These are phyloP conservation scores for Gobiocypris rarus DNA, from an alignment of 2,113 vertebrate genomes.

Conservation along the genomic window DNA sequence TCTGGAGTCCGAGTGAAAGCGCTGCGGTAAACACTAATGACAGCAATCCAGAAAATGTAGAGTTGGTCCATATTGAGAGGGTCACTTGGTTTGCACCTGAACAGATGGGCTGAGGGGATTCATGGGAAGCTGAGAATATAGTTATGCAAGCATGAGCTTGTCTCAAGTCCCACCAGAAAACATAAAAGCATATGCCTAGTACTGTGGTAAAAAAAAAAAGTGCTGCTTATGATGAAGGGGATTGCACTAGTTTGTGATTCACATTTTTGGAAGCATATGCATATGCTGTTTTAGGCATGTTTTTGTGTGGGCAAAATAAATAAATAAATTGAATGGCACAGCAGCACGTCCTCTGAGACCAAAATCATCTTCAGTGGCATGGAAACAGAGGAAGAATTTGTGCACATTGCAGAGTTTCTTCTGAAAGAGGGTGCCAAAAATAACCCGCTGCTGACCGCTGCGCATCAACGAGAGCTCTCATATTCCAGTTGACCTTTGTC, in stretches of 20 bases:
- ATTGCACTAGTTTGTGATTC: neutral
- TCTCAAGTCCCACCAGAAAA: conserved; percentile 23
- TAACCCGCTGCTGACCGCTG: conserved; percentile 30
- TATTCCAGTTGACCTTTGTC: conserved; percentile 55
- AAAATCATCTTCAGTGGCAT: conserved; percentile 9
- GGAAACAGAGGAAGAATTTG: neutral
- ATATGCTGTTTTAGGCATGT: neutral
- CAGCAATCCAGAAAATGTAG: conserved; percentile 48
- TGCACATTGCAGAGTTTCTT: conserved; percentile 30
- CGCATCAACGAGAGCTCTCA: conserved; percentile 41
- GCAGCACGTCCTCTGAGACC: neutral
- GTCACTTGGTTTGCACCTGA: conserved; percentile 41
- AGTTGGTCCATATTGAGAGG: conserved; percentile 52
- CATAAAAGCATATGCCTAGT: neutral
- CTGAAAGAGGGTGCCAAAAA: conserved; percentile 29
- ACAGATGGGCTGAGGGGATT: conserved; percentile 52
- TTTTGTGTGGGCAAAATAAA: neutral
- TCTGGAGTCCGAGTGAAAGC: conserved; percentile 22
- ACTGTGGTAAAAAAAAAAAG: neutral
- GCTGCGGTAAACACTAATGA: conserved; percentile 42
- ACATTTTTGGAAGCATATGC: neutral
- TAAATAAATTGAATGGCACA: neutral
- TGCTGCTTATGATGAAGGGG: neutral
- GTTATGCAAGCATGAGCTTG: conserved; percentile 32
- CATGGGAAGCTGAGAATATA: neutral